Evolutionary conservation across 2,797 vertebrate species (phyloP).

Genomic region (Tokudaia muenninki): DNA sequence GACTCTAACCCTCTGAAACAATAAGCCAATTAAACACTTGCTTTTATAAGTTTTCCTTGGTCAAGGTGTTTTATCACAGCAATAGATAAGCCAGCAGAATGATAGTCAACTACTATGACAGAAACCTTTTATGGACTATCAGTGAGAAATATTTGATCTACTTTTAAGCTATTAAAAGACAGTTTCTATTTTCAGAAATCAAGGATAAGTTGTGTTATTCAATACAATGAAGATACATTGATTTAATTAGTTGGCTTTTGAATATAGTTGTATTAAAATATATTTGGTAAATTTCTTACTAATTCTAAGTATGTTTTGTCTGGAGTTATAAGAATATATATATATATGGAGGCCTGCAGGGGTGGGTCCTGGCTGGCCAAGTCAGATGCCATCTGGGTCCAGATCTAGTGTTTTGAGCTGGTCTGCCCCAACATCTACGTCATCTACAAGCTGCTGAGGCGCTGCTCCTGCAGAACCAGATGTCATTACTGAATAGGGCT

Average conservation of each 20-base stretch:
- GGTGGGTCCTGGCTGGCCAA: neutral
- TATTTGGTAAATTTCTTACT: slow-evolving; percentile 29
- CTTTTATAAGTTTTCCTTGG: neutral
- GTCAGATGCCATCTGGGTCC: neutral
- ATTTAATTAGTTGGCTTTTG: neutral
- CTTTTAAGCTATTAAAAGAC: slow-evolving; percentile 13
- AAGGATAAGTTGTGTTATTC: neutral
- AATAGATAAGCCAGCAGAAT: too few species aligned
- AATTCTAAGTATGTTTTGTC: slow-evolving; percentile 44
- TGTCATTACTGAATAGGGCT: neutral
- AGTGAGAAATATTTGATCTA: neutral
- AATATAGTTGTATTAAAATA: slow-evolving; percentile 20
- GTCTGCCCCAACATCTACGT: neutral
- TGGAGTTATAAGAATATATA: neutral
- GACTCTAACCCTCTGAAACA: neutral
- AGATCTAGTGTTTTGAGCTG: neutral
- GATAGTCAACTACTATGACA: neutral
- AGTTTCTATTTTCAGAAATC: slow-evolving; percentile 7
- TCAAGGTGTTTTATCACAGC: neutral
- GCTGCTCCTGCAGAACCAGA: neutral
- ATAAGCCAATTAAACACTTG: neutral
- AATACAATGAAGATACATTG: neutral
- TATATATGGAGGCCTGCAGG: neutral
- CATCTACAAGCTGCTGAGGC: neutral
- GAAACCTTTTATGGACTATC: neutral